phyloP scores from a whole-genome alignment of 2,113 vertebrate genomes.

The Typhlomys cinereus region DNA sequence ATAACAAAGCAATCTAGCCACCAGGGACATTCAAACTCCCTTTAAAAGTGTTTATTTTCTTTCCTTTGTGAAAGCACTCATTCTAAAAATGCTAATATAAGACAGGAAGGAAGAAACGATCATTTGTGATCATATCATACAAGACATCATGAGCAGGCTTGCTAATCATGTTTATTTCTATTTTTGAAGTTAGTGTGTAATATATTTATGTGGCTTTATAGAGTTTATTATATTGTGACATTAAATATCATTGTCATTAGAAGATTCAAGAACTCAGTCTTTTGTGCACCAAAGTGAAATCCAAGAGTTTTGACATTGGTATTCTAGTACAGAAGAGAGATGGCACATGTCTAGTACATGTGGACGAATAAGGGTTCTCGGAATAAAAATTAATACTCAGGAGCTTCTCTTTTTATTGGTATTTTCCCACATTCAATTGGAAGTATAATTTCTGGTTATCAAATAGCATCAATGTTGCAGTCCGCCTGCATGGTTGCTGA shows the following conservation, averaged over 20 bases:
- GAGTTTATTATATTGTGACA: constrained; percentile 6
- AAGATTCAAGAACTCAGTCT: not conserved
- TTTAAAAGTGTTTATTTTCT: not conserved
- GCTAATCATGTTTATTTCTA: not conserved
- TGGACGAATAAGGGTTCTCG: not conserved
- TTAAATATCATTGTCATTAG: constrained; percentile 1
- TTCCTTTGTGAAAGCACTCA: not conserved
- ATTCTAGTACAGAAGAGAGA: constrained; percentile 34
- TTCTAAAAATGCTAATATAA: not conserved
- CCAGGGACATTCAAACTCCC: not conserved
- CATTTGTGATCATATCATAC: not conserved
- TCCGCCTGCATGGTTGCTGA: no score
- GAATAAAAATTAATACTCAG: constrained; percentile 31
- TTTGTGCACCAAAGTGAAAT: constrained; percentile 34
- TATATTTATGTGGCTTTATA: constrained; percentile 26
- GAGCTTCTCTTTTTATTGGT: not conserved
- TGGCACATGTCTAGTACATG: not conserved
- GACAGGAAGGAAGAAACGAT: not conserved
- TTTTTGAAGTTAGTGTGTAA: not conserved
- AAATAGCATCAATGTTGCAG: constrained; percentile 34
- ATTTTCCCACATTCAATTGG: constrained; percentile 34
- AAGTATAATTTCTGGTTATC: constrained; percentile 32
- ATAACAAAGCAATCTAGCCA: not conserved
- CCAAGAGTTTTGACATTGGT: constrained; percentile 21
- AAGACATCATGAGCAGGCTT: not conserved